These are phyloP conservation scores for Bos indicus DNA, from an alignment of 2,113 vertebrate species.

Conservation along the genomic window DNA sequence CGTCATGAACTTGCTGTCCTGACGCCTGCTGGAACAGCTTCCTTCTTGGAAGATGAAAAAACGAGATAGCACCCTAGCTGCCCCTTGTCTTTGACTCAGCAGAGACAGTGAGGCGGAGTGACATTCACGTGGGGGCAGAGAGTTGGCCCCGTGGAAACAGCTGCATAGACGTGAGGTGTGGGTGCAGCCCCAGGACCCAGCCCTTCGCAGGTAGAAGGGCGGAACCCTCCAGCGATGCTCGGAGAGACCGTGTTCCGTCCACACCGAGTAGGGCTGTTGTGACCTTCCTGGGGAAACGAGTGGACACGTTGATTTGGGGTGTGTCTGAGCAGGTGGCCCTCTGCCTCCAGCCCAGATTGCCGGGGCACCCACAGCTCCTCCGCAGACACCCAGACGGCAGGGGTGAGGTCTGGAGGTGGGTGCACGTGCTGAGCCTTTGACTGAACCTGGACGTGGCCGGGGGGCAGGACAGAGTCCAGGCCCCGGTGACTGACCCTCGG, in stretches of 20 bases:
- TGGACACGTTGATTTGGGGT: not conserved
- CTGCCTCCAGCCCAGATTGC: too few species aligned
- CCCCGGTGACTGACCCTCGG: not conserved
- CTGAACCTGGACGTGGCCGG: rapidly evolving
- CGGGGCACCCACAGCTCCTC: not conserved
- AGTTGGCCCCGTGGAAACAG: not conserved
- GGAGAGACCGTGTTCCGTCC: rapidly evolving
- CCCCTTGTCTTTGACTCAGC: too few species aligned
- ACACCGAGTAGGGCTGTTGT: too few species aligned
- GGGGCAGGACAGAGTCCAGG: too few species aligned
- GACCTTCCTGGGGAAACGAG: not conserved
- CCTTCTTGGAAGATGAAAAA: not conserved
- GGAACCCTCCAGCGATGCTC: not conserved
- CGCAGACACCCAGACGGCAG: too few species aligned
- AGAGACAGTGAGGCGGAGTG: not conserved
- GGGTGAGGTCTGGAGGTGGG: not conserved
- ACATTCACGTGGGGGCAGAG: rapidly evolving
- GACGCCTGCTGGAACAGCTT: not conserved
- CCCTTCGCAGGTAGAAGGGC: not conserved
- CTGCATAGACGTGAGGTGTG: rapidly evolving
- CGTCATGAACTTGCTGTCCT: too few species aligned
- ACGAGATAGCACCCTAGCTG: too few species aligned
- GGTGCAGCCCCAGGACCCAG: rapidly evolving
- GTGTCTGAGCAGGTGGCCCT: not conserved
- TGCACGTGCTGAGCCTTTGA: not conserved